These are phyloP conservation scores for Melanotaenia maccullochi DNA, from an alignment of 2,797 vertebrate species.

Conservation along the genomic window DNA sequence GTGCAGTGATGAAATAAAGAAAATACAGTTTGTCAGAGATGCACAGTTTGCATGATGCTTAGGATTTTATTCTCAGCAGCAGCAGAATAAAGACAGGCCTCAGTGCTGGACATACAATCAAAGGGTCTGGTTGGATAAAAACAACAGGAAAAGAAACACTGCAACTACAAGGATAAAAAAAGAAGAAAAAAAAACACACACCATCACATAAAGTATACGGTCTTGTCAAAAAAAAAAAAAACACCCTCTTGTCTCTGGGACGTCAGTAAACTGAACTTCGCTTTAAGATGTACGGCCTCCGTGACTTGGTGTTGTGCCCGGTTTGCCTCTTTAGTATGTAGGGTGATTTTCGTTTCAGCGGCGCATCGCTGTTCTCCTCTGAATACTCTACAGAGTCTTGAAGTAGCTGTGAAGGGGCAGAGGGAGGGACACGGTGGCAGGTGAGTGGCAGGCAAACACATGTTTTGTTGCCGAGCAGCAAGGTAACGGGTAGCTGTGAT, in stretches of 20 bases:
- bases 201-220: slow-evolving; percentile 72
- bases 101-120: slow-evolving; percentile 28
- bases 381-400: slow-evolving; percentile 82
- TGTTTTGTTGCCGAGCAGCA: slow-evolving; percentile 34
- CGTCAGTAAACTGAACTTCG: slow-evolving; percentile 90
- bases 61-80: slow-evolving; percentile 67
- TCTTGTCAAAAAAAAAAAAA: slow-evolving; percentile 20
- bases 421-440: slow-evolving; percentile 1
- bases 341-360: slow-evolving; percentile 94
- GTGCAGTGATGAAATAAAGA: slow-evolving; percentile 60
- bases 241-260: neutral
- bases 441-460: slow-evolving; percentile 19
- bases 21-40: slow-evolving; percentile 68
- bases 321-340: slow-evolving; percentile 95
- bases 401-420: slow-evolving; percentile 66
- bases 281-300: slow-evolving; percentile 96
- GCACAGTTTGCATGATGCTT: slow-evolving; percentile 56
- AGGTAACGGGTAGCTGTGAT: slow-evolving; percentile 30
- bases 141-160: slow-evolving; percentile 21
- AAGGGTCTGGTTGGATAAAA: slow-evolving; percentile 34
- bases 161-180: slow-evolving; percentile 52
- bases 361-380: slow-evolving; percentile 84
- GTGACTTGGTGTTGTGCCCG: slow-evolving; percentile 86
- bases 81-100: slow-evolving; percentile 49
- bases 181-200: slow-evolving; percentile 72